Percentiles rank a stretch among this genome's conserved stretches.
Conservation (phyloP, 2,113 vertebrate species). For the Tauraco erythrolophus region DNA sequence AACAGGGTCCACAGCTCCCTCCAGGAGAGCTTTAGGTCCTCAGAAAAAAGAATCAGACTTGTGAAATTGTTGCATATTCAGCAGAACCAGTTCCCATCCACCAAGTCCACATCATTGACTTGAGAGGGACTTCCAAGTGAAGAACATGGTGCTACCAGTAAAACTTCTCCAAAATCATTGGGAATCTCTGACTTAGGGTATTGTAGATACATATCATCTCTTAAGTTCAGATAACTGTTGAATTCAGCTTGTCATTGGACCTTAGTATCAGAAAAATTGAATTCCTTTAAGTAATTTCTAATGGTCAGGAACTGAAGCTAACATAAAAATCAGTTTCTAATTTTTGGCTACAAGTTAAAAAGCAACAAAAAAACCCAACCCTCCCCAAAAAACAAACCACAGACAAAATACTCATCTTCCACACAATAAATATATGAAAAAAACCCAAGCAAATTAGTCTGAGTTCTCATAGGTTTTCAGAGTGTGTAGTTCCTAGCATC, state of each 20-base stretch:
- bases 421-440: neutral
- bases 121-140: neutral
- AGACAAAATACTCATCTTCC: accelerated
- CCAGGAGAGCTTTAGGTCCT: neutral
- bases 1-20: neutral
- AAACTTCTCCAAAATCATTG: neutral
- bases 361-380: neutral
- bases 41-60: neutral
- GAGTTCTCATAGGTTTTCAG: neutral
- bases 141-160: neutral
- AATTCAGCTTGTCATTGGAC: neutral
- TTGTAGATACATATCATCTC: neutral
- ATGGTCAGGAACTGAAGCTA: neutral
- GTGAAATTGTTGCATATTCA: neutral
- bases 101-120: neutral
- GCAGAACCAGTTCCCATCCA: neutral
- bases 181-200: neutral
- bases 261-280: neutral
- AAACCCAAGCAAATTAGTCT: neutral
- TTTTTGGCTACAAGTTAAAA: neutral
- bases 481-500: neutral
- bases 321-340: neutral
- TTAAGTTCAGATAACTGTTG: neutral
- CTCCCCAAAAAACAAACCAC: too few species aligned
- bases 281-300: neutral